Base-by-base conservation (phyloP, 1,140 invertebrate genomes). In the Brachionus koreanus region DNA sequence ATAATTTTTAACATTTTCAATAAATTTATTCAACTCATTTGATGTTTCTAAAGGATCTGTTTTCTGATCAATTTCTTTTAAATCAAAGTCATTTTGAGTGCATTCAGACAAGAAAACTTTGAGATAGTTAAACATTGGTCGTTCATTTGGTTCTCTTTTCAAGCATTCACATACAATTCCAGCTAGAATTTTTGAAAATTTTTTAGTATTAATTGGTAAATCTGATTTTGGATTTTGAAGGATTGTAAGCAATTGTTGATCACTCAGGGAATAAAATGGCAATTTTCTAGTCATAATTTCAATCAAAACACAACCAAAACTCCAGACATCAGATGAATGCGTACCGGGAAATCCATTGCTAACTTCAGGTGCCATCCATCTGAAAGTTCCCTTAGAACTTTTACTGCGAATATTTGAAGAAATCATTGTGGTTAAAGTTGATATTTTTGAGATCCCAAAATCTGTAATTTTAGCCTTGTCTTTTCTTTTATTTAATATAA, bases 301-400 rank as follows among this genome's bases (percentile, higher is more conserved):
- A 2, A 75, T 49, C 5, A 75, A 49, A 6, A 75, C 49, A 49
- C 72, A 75, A 16, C 72, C 72, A 75, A 49, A 75, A 49, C 42
- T 49, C 72, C 72, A 75, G 6, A 75, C 72, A n/a, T 75, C 72
- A 13, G 72, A 75, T 29, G 13, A 16, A 49, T 19, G 43, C 5
- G 43, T 46, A 33, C 43, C 72, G 13, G 42, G 42, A 25, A 49
- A 12, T 35, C 42, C 42, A n/a, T 5, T 49, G 16, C 72, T 49
- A 19, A 75, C 5, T 49, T 75, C 72, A 33, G 72, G 72, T 33
- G 72, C 42, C 72, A 75, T 75, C 72, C 72, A 75, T 75, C 72
- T 23, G 13, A 75, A 49, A 23, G 72, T 49, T 39, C 72, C 72
- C 29, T 29, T 75, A 33, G 42, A 43, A 49, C 43, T 49, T 6